These are phyloP conservation scores for Melanostoma mellinum DNA, from an alignment of 2,888 invertebrate species.

Conservation along the genomic window DNA sequence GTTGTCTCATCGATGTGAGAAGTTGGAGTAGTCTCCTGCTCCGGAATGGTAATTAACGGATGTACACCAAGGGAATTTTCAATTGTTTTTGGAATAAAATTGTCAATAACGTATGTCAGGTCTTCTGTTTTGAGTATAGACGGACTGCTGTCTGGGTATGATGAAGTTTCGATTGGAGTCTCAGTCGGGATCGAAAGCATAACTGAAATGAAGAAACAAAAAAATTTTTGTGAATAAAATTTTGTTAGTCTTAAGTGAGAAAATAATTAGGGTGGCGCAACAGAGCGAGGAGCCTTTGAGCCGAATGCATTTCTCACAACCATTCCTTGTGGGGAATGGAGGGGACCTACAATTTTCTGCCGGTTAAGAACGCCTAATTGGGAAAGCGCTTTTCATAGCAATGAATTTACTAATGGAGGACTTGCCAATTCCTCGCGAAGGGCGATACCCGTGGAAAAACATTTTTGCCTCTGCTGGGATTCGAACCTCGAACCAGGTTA, in stretches of 20 bases:
- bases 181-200: constrained; percentile 43
- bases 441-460: too few relatives aligned
- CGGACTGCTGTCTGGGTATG: background rate
- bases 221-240: background rate
- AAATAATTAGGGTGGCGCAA: too few relatives aligned
- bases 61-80: background rate
- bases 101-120: constrained; percentile 3
- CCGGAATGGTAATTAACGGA: constrained; percentile 36
- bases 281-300: too few relatives aligned
- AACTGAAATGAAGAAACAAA: constrained; percentile 44
- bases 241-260: background rate
- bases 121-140: constrained; percentile 7
- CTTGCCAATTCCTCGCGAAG: too few relatives aligned
- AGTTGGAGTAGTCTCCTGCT: constrained; percentile 48
- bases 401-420: too few relatives aligned
- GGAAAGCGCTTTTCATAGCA: too few relatives aligned
- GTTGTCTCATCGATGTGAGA: background rate
- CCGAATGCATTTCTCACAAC: too few relatives aligned
- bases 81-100: constrained; percentile 8
- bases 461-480: too few relatives aligned
- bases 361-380: too few relatives aligned
- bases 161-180: background rate
- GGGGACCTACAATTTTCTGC: too few relatives aligned
- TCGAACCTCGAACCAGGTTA: too few relatives aligned
- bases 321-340: too few relatives aligned